Evolutionary conservation across 2,113 vertebrate species (phyloP), one percentile per base, ranked within the genome.

Genomic region (Tamias sibiricus): DNA sequence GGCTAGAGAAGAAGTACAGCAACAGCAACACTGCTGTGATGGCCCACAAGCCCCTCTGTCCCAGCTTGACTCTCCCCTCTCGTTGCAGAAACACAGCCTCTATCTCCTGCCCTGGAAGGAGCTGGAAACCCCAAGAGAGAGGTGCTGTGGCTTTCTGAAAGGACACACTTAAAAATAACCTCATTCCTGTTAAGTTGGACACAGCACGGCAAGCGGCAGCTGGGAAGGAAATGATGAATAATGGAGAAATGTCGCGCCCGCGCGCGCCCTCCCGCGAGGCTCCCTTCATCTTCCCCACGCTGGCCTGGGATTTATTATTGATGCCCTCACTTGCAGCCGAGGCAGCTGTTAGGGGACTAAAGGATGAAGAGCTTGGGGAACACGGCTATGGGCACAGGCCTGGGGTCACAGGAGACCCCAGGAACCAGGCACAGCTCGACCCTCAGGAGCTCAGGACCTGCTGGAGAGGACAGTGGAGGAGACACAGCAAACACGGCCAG

Each of bases 101-200:
- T 5, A 77, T 42, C 62, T 62, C 24, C n/a, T 26, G 49, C 88
- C 94, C 37, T 40, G 94, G n/a, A 87, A 82, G 83, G 85, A 52
- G 26, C 84, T 3, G 40, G 72, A 83, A 81, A 42, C 84, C 76
- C 94, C 59, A 0, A 90, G 87, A 66, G 91, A 75, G 54, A 62
- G 0, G 11, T 3, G 30, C 92, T n/a, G 71, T 17, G 12, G 93
- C 74, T 85, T 75, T 81, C 9, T 1, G 30, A 88, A 96, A 95
- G 80, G 93, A 81, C 84, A 90, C 83, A 28, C 92, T 97, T 75
- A 95, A 90, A 94, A 95, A 97, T 66, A 77, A 49, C 77, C 94
- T 92, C 64, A 12, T 94, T 96, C 54, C 66, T 79, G 76, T 95
- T 47, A 49, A 91, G 20, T 6, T 40, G 44, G 87, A 47, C 66